Base-by-base conservation (phyloP, 2,888 invertebrate species). In the Agrochola lota region DNA sequence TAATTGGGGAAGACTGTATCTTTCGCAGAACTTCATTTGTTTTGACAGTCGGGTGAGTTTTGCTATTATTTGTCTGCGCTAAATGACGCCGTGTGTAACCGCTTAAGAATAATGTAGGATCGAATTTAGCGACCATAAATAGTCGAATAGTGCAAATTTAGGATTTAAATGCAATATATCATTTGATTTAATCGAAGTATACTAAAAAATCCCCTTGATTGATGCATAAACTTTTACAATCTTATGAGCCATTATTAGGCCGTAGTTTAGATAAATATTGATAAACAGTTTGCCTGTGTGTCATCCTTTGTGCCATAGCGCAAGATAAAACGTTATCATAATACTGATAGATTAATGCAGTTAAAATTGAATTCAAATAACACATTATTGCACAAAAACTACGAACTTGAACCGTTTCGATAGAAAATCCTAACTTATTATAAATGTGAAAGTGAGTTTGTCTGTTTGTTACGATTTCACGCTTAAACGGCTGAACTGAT, bases 1-100 rank as follows among this genome's bases (percentile, higher is more conserved):
- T 92, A 98, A 98, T 77, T 97, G 98, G 96, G 99, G 99, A 26
- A 97, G 98, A 86, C 97, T 99, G 90, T 99, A 98, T 94, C 96
- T 99, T 70, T 99, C 99, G 0, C 98, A 98, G 91, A 99, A 99
- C 96, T 99, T 99, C 94, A 97, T 99, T 90, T 99, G 99, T 94
- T 99, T 99, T 93, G 98, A 98, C 92, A 99, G 99, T 95, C 97
- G 98, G 97, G 99, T 99, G 92, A 97, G 97, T 95, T 66, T 68
- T 75, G 17, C n/a, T 49, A 52, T 59, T 55, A 23, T 49, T 40
- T 59, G 15, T 12, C 5, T 73, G 5, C 4, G 17, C 15, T 49
- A 23, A 46, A 4, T 26, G 0, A 12, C 11, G 11, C 23, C 8
- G 6, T 49, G 8, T 77, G 77, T 23, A 23, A 30, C 59, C 2